A percentile compares a stretch with the other conserved stretches of the same genome.
phyloP scores from a whole-genome alignment of 2,797 vertebrate genomes.

The Yasuhikotakia modesta region DNA sequence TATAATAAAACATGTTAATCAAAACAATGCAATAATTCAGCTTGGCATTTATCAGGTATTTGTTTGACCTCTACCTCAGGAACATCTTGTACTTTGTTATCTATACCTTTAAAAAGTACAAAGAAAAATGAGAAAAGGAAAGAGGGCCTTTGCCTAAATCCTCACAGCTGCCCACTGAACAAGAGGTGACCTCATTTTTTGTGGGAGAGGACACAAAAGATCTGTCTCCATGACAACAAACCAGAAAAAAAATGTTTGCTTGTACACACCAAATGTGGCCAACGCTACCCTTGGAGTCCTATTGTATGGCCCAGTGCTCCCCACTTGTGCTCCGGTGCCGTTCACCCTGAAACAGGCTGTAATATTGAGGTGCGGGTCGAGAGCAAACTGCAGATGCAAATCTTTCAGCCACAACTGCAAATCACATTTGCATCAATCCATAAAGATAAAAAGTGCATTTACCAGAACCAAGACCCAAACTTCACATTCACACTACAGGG shows the following conservation, averaged over 20 bases:
- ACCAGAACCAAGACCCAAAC: neutral
- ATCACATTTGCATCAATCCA: neutral
- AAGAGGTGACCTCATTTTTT: slow-evolving; percentile 57
- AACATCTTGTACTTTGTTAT: slow-evolving; percentile 30
- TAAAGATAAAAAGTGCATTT: neutral
- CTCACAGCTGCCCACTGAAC: slow-evolving; percentile 52
- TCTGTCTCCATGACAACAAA: slow-evolving; percentile 57
- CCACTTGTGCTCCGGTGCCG: slow-evolving; percentile 5
- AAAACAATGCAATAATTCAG: slow-evolving; percentile 11
- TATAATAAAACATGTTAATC: neutral
- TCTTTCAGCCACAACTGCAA: neutral
- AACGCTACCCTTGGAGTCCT: slow-evolving; percentile 39
- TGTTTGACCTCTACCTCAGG: neutral
- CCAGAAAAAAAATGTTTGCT: slow-evolving; percentile 51
- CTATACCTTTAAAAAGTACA: slow-evolving; percentile 7
- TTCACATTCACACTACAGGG: neutral
- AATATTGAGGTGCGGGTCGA: neutral
- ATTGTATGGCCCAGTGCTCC: slow-evolving; percentile 34
- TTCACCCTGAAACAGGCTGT: neutral
- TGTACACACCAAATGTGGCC: slow-evolving; percentile 50
- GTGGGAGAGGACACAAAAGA: slow-evolving; percentile 56
- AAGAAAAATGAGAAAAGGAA: slow-evolving; percentile 23
- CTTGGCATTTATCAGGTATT: neutral
- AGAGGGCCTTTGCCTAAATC: slow-evolving; percentile 44
- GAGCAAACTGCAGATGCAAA: slow-evolving; percentile 20